A percentile compares a stretch with the other conserved stretches of the same genome.
phyloP scores from a whole-genome alignment of 1,140 invertebrate species.

The Manduca sexta region DNA sequence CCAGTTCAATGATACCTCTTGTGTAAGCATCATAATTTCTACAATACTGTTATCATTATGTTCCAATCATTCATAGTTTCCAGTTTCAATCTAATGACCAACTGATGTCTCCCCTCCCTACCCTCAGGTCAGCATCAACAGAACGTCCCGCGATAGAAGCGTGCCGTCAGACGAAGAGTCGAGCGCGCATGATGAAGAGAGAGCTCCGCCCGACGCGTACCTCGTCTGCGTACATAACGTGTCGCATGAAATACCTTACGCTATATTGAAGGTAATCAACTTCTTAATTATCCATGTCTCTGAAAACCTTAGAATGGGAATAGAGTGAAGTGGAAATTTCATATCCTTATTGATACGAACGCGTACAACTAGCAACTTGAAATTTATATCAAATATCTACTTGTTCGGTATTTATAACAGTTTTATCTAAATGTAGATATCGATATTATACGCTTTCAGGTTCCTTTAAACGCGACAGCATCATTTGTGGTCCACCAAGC shows the following conservation, averaged over 20 bases:
- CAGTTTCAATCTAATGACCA: too few relatives aligned
- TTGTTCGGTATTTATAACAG: too few relatives aligned
- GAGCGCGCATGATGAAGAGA: constrained; percentile 33
- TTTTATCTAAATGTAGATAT: too few relatives aligned
- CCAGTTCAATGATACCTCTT: too few relatives aligned
- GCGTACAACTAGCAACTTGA: too few relatives aligned
- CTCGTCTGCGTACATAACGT: constrained; percentile 96
- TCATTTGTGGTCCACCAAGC: constrained; percentile 94
- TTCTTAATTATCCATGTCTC: background rate
- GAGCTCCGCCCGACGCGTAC: constrained; percentile 80
- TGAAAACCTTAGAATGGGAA: too few relatives aligned
- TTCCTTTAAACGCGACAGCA: constrained; percentile 86
- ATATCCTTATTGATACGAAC: too few relatives aligned
- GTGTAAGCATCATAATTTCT: too few relatives aligned
- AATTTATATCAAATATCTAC: background rate
- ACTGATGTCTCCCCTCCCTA: background rate
- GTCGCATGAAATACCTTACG: constrained; percentile 94
- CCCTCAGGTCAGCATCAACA: constrained; percentile 36
- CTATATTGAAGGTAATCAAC: constrained; percentile 78
- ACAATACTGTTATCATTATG: too few relatives aligned
- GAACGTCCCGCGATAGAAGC: constrained; percentile 74
- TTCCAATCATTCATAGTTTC: too few relatives aligned
- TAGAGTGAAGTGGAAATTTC: too few relatives aligned
- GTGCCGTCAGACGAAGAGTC: constrained; percentile 67
- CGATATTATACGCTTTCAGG: constrained; percentile 56